Evolutionary conservation across 2,113 vertebrate genomes (phyloP).

Genomic region (Puffinus mauretanicus): DNA sequence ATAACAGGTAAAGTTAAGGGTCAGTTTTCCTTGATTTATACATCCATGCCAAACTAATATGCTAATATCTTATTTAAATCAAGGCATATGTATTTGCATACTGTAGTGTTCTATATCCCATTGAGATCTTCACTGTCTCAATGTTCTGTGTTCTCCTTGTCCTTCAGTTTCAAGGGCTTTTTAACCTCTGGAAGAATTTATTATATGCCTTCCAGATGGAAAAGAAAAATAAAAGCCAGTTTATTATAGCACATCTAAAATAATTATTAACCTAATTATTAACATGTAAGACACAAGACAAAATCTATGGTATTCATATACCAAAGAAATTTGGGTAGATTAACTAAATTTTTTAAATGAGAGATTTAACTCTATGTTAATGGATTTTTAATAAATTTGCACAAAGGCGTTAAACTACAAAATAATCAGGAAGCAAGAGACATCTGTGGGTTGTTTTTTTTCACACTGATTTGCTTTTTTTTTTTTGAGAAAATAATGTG

Average conservation of each 20-base stretch:
- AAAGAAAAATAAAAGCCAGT: not conserved
- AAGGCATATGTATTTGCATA: slow-evolving; percentile 11
- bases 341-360: not conserved
- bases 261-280: not conserved
- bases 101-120: not conserved
- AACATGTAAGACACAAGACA: not conserved
- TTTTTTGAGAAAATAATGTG: not conserved
- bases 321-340: not conserved
- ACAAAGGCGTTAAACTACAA: not conserved
- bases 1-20: not conserved
- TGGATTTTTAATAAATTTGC: not conserved
- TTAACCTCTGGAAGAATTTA: slow-evolving; percentile 51
- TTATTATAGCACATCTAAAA: slow-evolving; percentile 13
- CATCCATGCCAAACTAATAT: not conserved
- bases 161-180: slow-evolving; percentile 46
- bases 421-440: not conserved
- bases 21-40: not conserved
- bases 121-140: not conserved
- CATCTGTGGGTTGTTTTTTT: not conserved
- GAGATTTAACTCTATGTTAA: not conserved
- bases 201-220: not conserved
- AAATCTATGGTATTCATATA: not conserved
- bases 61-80: slow-evolving; percentile 39
- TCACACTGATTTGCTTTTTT: not conserved
- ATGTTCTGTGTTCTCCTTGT: not conserved